A percentile compares a stretch with the other conserved stretches of the same genome.
phyloP scores from a whole-genome alignment of 2,888 invertebrate genomes.

The Miltochrista miniata region DNA sequence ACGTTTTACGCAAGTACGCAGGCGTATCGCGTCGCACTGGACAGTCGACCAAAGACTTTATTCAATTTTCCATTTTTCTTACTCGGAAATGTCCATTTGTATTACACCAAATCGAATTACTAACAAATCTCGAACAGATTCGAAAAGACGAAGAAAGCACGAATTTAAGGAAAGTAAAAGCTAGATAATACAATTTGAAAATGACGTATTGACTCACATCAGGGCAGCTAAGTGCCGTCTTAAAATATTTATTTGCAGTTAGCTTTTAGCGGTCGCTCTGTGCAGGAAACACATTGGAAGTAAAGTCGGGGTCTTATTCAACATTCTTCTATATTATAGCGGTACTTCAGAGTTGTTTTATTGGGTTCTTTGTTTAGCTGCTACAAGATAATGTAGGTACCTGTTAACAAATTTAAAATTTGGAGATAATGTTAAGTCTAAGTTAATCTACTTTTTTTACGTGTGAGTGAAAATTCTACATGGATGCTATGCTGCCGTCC shows the following conservation, averaged over 20 bases:
- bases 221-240: constrained; percentile 43
- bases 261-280: constrained; percentile 52
- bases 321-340: neutral
- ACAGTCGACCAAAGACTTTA: neutral
- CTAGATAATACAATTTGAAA: constrained; percentile 25
- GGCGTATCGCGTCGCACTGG: no score
- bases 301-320: constrained; percentile 23
- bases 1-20: no score
- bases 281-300: constrained; percentile 40
- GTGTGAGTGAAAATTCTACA: no score
- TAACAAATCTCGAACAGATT: constrained; percentile 12
- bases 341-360: neutral
- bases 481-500: no score
- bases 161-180: constrained; percentile 25
- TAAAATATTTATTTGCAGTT: constrained; percentile 53
- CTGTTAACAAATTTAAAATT: no score
- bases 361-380: constrained; percentile 3
- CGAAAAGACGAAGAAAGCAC: constrained; percentile 22
- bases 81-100: neutral
- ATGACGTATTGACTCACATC: constrained; percentile 43
- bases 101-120: constrained; percentile 16
- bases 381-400: no score
- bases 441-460: no score
- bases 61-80: neutral
- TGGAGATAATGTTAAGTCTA: no score